phyloP scores from a whole-genome alignment of 2,888 invertebrate genomes.

The Eupeodes latifasciatus region DNA sequence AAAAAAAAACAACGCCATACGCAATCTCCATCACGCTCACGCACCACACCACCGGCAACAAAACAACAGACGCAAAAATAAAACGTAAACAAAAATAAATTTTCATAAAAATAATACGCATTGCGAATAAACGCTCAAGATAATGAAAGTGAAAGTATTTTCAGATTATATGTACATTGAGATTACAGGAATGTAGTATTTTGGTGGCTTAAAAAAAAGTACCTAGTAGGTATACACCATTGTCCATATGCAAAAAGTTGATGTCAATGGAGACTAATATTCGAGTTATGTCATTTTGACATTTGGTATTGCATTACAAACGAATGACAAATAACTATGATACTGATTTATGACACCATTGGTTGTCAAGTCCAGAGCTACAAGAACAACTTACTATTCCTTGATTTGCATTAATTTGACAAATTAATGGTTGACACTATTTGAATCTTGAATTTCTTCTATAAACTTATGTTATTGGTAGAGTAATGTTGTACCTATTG shows the following conservation, averaged over 20 bases:
- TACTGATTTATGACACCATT: no score
- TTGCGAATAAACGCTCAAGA: neutral
- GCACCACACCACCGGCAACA: neutral
- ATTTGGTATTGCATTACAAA: no score
- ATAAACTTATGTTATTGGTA: no score
- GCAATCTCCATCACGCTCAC: neutral
- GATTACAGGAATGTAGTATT: conserved; percentile 12
- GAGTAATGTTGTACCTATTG: no score
- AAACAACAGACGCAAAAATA: conserved; percentile 8
- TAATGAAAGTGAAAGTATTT: conserved; percentile 57
- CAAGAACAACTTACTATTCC: no score
- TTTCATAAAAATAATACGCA: conserved; percentile 17
- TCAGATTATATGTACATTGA: neutral
- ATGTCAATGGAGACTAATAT: no score
- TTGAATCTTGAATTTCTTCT: no score
- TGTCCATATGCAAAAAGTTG: no score
- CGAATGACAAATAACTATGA: no score
- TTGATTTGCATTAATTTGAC: neutral
- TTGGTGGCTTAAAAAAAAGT: neutral
- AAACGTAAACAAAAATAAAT: conserved; percentile 46
- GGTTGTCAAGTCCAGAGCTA: no score
- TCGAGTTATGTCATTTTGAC: no score
- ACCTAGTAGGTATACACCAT: neutral
- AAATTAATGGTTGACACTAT: neutral
- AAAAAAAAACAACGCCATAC: neutral